A percentile compares a stretch with the other conserved stretches of the same genome.
These are phyloP conservation scores for Lepisosteus oculatus DNA, from an alignment of 2,113 vertebrate species.

Conservation along the genomic window DNA sequence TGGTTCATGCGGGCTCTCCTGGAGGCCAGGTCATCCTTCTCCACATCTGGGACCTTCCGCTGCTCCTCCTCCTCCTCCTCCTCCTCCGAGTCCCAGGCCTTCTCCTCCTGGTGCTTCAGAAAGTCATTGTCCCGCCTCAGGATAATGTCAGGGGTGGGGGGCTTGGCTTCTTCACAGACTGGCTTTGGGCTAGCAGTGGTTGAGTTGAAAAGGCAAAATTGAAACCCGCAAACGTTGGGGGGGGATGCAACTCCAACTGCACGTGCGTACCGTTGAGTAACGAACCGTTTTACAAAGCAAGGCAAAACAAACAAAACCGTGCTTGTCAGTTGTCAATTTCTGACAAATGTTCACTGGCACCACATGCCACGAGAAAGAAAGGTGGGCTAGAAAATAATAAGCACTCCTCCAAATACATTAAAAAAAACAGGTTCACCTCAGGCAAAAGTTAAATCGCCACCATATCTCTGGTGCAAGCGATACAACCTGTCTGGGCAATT, in stretches of 20 bases:
- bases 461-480: too few species aligned
- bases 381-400: neutral
- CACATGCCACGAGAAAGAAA: neutral
- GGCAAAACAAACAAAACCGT: neutral
- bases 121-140: constrained; percentile 81
- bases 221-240: constrained; percentile 15
- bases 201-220: constrained; percentile 31
- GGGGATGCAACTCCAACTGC: neutral
- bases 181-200: constrained; percentile 61
- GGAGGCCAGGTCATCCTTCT: constrained; percentile 86
- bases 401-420: neutral
- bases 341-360: neutral
- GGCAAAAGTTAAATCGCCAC: too few species aligned
- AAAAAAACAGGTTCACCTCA: too few species aligned
- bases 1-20: constrained; percentile 73
- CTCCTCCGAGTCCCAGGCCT: constrained; percentile 72
- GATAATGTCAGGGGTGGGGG: constrained; percentile 68
- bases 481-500: neutral
- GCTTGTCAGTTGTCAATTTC: neutral
- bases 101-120: constrained; percentile 58
- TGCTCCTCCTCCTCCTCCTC: constrained; percentile 47
- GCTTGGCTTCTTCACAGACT: constrained; percentile 42
- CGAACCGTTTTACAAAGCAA: neutral
- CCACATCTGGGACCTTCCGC: constrained; percentile 78
- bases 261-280: neutral